Conservation (phyloP, 2,888 invertebrate species). For the Aleiodes alternator region DNA sequence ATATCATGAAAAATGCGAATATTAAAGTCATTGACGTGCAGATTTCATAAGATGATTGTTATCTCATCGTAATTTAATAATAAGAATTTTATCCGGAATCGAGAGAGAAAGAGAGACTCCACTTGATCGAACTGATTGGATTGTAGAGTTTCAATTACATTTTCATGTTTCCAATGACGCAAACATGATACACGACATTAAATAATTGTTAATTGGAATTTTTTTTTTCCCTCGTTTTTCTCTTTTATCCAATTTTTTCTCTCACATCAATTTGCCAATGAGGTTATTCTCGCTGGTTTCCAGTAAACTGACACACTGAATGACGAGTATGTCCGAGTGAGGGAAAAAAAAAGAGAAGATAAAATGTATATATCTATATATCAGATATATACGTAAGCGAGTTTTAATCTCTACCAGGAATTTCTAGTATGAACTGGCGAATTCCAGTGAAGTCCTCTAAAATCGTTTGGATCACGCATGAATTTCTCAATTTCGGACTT, state of each 20-base stretch:
- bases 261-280: conserved; percentile 8
- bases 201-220: background rate
- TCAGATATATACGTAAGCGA: conserved; percentile 13
- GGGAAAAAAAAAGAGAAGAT: conserved; percentile 12
- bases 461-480: conserved; percentile 4
- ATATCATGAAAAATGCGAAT: too few relatives aligned
- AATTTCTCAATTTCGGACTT: conserved; percentile 1
- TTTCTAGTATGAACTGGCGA: conserved; percentile 51
- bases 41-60: too few relatives aligned
- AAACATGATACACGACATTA: background rate
- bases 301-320: conserved; percentile 4
- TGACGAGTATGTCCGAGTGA: conserved; percentile 33
- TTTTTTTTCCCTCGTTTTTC: background rate
- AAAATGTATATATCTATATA: conserved; percentile 29
- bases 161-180: conserved; percentile 20
- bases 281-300: conserved; percentile 15
- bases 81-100: background rate
- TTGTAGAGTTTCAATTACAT: conserved; percentile 3
- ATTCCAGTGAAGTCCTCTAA: conserved; percentile 36
- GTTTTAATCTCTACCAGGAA: conserved; percentile 42
- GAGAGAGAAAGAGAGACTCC: background rate
- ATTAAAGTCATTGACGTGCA: too few relatives aligned
- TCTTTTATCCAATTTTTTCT: background rate
- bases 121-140: conserved; percentile 17
- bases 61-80: conserved; percentile 6